Conservation (phyloP, 2,888 invertebrate genomes). For the Machimus atricapillus region DNA sequence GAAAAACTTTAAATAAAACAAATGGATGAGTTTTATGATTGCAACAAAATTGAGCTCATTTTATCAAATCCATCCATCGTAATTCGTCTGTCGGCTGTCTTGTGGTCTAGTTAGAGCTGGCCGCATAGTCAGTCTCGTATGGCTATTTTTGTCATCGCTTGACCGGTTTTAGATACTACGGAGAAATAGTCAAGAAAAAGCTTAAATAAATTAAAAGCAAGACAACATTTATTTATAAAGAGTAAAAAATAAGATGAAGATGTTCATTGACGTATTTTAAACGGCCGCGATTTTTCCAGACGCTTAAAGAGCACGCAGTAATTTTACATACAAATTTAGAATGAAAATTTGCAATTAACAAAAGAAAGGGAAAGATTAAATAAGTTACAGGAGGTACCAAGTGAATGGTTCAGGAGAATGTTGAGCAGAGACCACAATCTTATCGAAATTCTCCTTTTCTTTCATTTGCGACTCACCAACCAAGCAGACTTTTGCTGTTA, state of each 20-base stretch:
- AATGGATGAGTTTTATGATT: slow-evolving; percentile 6
- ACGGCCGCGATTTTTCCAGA: background rate
- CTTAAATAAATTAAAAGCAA: slow-evolving; percentile 18
- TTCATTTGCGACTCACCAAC: background rate
- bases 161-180: slow-evolving; percentile 17
- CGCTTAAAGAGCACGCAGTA: background rate
- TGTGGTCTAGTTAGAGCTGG: background rate
- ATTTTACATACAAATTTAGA: background rate
- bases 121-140: background rate
- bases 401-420: background rate
- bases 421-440: background rate
- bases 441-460: background rate
- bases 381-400: background rate
- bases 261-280: slow-evolving; percentile 23
- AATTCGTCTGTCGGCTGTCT: background rate
- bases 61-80: background rate
- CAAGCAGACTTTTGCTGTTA: slow-evolving; percentile 21
- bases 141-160: slow-evolving; percentile 25
- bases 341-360: background rate
- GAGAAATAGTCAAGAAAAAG: background rate
- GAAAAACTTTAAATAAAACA: slow-evolving; percentile 10
- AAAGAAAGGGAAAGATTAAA: background rate
- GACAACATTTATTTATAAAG: slow-evolving; percentile 16
- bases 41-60: slow-evolving; percentile 11
- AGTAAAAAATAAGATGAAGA: slow-evolving; percentile 8